Base-by-base conservation (phyloP, 2,888 invertebrate genomes). In the Maniola hyperantus region DNA sequence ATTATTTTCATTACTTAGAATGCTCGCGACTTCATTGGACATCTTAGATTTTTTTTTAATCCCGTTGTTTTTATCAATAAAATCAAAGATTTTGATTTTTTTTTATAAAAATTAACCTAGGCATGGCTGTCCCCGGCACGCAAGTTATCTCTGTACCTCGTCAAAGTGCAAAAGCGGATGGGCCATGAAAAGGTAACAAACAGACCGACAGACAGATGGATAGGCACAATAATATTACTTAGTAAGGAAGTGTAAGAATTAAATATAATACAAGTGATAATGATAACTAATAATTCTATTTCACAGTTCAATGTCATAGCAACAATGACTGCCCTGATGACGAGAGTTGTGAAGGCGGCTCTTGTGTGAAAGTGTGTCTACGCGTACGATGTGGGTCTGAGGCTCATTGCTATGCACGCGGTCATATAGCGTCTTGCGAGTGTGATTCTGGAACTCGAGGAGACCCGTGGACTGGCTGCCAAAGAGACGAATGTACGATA, bases 291-390 rank as follows among this genome's bases (percentile, higher is more conserved):
- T 39, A 39, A 39, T 2, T 11, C 59, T 70, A 70, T 71, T 70
- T 89, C 92, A 58, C 83, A 95, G 95, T 97, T 74, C 97, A 98
- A 76, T 98, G 98, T 79, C 95, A 96, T 75, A 95, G 95, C 58
- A 97, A 98, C 81, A 95, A 95, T 63, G 97, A 97, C 73, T 98
- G 98, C 82, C 95, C 97, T 6, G 93, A 96, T 61, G 95, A 94
- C 54, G 95, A 97, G 85, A 96, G 96, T 33, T 98, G 98, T 79
- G 94, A 97, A 73, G 96, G 97, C 78, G 94, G 95, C 68, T 94
- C 96, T 78, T 98, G 98, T 81, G 90, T 95, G 11, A 95, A 97
- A 82, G 96, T 97, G 1, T 98, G 97, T 77, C 87, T 93, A 1
- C 95, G 95, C 74, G 95, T 96, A 0, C 96, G 96, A 63, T 98